phyloP scores from a whole-genome alignment of 1,140 invertebrate genomes.

The Rhyzopertha dominica region DNA sequence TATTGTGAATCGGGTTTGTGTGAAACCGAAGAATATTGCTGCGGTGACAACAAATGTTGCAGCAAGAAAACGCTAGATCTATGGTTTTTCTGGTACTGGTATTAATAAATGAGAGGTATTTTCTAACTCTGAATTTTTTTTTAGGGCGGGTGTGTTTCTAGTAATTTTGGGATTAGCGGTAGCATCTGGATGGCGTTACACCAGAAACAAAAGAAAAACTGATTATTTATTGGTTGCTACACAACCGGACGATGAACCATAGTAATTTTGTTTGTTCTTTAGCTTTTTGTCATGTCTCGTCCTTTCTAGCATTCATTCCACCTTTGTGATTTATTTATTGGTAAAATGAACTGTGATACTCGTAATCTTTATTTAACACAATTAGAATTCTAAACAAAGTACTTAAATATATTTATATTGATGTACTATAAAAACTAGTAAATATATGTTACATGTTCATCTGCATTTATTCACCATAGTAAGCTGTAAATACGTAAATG shows the following conservation, averaged over 20 bases:
- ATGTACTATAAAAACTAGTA: slow-evolving; percentile 6
- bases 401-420: no score
- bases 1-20: slow-evolving; percentile 29
- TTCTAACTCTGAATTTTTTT: slow-evolving; percentile 6
- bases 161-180: slow-evolving; percentile 7
- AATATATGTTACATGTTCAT: slow-evolving; percentile 9
- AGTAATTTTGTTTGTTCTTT: slow-evolving; percentile 6
- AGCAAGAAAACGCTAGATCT: slow-evolving; percentile 17
- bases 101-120: slow-evolving; percentile 1
- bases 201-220: background rate
- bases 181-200: background rate
- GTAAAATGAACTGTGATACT: slow-evolving; percentile 7
- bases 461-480: slow-evolving; percentile 19
- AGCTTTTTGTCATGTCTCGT: slow-evolving; percentile 3
- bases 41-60: slow-evolving; percentile 30
- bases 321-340: slow-evolving; percentile 7
- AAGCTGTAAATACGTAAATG: slow-evolving; percentile 23
- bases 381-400: no score
- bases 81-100: slow-evolving; percentile 30
- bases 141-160: slow-evolving; percentile 15
- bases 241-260: slow-evolving; percentile 1
- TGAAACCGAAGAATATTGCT: slow-evolving; percentile 24
- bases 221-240: background rate
- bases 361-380: slow-evolving; percentile 8
- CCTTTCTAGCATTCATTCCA: slow-evolving; percentile 8